Percentiles rank a stretch among this genome's conserved stretches.
phyloP scores from a whole-genome alignment of 2,797 vertebrate species.

The Diglossa cyanea region DNA sequence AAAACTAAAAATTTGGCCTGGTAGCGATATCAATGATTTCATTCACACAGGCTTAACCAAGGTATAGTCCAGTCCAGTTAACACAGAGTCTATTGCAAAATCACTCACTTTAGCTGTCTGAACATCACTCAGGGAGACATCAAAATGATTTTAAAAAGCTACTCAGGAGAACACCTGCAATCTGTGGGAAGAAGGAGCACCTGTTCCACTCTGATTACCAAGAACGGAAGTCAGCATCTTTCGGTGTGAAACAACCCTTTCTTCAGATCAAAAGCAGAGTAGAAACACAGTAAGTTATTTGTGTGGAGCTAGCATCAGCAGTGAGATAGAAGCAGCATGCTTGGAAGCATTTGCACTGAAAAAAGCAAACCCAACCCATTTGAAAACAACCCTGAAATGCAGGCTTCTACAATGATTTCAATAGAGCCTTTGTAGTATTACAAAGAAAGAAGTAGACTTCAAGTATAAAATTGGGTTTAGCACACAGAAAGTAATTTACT shows the following conservation, averaged over 20 bases:
- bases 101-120: not conserved
- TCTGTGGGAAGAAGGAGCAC: constrained; percentile 3
- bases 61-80: not conserved
- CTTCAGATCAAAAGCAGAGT: constrained; percentile 32
- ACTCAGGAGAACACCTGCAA: constrained; percentile 22
- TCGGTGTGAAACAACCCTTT: not conserved
- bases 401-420: not conserved
- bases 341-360: not conserved
- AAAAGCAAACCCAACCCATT: not conserved
- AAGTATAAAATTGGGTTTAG: not conserved
- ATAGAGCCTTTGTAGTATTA: not conserved
- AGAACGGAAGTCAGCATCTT: constrained; percentile 31
- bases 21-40: not conserved
- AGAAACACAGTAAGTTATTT: constrained; percentile 23
- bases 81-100: not conserved
- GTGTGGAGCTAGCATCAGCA: not conserved
- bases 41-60: not conserved
- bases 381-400: not conserved
- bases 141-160: constrained; percentile 4
- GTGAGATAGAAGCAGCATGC: not conserved
- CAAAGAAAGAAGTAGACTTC: not conserved
- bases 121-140: not conserved
- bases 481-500: not conserved
- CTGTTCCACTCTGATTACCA: not conserved
- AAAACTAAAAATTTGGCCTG: not conserved